Base-by-base conservation (phyloP, 2,113 vertebrate genomes). In the Australoheros scitulus region DNA sequence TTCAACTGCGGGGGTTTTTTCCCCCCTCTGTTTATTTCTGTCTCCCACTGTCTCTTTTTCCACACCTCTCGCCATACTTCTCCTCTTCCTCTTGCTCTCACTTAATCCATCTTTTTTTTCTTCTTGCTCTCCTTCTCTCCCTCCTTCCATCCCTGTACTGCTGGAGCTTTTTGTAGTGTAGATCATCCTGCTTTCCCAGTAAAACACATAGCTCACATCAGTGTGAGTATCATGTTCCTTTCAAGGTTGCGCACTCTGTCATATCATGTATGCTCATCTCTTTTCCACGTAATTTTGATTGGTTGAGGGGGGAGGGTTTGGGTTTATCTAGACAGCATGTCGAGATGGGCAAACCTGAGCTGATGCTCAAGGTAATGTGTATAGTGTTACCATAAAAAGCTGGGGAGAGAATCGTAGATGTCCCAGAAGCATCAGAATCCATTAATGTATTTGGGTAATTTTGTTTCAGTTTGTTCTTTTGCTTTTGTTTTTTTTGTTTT, bases 241-340 rank as follows among this genome's bases (percentile, higher is more conserved):
- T 86, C 50, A 83, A 89, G 90, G 88, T 60, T 77, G 74, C 76
- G 63, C 80, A 72, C 43, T 84, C 56, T 34, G 52, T 84, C 82
- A 38, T 80, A 80, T 86, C 80, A 36, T 52, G 72, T 79, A 70
- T 89, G 86, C 88, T 80, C 90, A 85, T 91, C 82, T 91, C 88
- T 89, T 84, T 74, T 64, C 76, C 65, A 72, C 81, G 85, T 83
- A 7, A 70, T 88, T 68, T 43, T 81, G 38, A 36, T 26, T 26
- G 61, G 77, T 57, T 47, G 14, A 63, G 63, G 0, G 60, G 38
- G 47, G 36, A 52, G 60, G 68, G 11, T 11, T 50, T 36, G 36
- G 38, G 50, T 43, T 78, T 86, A 88, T 86, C 64, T 50, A 84
- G 84, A 90, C 88, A 81, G 24, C 11, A 20, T 82, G 82, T 89